Conservation (phyloP, 2,113 vertebrate genomes). For the Nothoprocta pentlandii region DNA sequence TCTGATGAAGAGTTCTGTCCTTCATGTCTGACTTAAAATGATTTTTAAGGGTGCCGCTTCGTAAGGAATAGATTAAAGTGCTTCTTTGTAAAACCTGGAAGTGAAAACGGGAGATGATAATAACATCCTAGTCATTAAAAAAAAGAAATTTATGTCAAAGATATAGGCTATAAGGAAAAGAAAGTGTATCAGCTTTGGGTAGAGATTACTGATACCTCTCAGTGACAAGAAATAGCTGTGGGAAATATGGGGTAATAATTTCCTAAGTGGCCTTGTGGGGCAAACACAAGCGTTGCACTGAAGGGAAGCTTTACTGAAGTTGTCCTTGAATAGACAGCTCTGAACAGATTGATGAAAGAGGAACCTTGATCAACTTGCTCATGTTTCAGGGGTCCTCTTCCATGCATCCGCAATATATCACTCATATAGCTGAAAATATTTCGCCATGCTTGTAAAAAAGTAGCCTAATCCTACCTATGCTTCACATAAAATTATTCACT, state of each 20-base stretch:
- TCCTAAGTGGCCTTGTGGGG: neutral
- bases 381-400: neutral
- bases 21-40: neutral
- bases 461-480: neutral
- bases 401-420: neutral
- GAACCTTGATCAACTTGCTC: neutral
- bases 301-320: neutral
- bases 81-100: neutral
- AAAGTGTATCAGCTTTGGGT: neutral
- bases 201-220: neutral
- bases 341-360: neutral
- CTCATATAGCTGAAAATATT: neutral
- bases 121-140: neutral
- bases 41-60: neutral
- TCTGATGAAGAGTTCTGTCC: neutral
- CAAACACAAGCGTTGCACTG: too few relatives aligned
- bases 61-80: neutral
- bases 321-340: neutral
- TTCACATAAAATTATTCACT: neutral
- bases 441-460: neutral
- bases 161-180: too few relatives aligned
- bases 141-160: neutral
- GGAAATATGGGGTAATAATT: neutral
- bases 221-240: neutral
- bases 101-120: neutral